A percentile compares a stretch with the other conserved stretches of the same genome.
phyloP scores from a whole-genome alignment of 2,113 vertebrate genomes.

The Misgurnus anguillicaudatus region DNA sequence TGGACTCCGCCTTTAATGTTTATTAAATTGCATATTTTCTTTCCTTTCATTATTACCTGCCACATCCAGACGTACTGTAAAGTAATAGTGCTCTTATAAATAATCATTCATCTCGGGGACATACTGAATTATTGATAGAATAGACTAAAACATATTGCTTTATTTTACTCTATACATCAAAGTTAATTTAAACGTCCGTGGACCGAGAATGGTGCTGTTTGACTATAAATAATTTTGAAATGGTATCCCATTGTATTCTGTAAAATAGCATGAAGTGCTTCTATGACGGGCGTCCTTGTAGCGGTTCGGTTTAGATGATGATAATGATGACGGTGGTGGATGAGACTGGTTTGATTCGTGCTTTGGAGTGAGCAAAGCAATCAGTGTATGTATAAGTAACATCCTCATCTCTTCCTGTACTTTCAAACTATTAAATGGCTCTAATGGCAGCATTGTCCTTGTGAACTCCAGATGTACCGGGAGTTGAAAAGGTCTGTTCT shows the following conservation, averaged over 20 bases:
- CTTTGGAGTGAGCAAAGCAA: background rate
- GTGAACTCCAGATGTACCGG: background rate
- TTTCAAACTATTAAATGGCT: conserved; percentile 16
- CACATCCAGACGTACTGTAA: background rate
- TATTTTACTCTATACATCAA: background rate
- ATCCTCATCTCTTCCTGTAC: background rate
- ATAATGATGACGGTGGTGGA: background rate
- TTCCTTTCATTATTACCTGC: no score
- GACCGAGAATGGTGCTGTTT: background rate
- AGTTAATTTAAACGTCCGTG: background rate
- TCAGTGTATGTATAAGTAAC: background rate
- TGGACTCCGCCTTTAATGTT: no score
- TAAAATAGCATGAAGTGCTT: background rate
- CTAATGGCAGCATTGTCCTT: background rate
- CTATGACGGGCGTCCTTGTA: background rate
- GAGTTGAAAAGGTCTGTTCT: conserved; percentile 12
- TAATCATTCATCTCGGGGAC: background rate
- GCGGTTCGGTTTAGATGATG: conserved; percentile 7
- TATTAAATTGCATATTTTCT: no score
- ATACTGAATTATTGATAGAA: background rate
- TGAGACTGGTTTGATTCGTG: conserved; percentile 3
- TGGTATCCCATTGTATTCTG: background rate
- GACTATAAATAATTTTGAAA: conserved; percentile 8
- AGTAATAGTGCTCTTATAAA: background rate
- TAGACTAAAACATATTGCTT: background rate